Conservation (phyloP, 2,888 invertebrate species). For the Miltochrista miniata region DNA sequence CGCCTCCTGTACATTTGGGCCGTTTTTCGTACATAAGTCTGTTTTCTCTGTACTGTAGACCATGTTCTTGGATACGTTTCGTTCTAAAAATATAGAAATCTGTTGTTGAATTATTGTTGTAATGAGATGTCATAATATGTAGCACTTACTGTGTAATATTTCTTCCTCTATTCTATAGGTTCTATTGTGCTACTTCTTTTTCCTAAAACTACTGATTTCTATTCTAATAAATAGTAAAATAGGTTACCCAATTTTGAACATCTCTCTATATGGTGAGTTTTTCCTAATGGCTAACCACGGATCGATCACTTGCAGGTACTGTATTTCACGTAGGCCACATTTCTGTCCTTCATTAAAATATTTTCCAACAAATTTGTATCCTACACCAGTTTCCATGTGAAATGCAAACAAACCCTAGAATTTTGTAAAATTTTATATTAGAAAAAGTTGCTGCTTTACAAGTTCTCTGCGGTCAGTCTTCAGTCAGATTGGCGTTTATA, state of each 20-base stretch:
- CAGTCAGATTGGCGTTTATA: too few relatives aligned
- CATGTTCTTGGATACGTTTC: constrained; percentile 74
- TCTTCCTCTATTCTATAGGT: too few relatives aligned
- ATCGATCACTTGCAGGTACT: constrained; percentile 85
- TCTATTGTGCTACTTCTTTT: too few relatives aligned
- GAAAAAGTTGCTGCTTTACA: too few relatives aligned
- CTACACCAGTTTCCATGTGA: constrained; percentile 86
- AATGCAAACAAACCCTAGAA: constrained; percentile 85
- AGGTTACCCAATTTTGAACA: constrained; percentile 85
- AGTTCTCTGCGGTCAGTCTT: too few relatives aligned
- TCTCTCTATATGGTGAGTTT: constrained; percentile 84
- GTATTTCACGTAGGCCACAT: constrained; percentile 87
- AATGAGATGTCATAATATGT: too few relatives aligned
- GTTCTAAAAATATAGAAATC: constrained; percentile 45
- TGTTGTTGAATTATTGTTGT: too few relatives aligned
- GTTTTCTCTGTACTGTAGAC: constrained; percentile 85
- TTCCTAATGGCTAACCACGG: constrained; percentile 86
- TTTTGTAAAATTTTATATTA: background rate
- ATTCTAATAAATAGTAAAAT: background rate
- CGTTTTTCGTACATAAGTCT: constrained; percentile 84
- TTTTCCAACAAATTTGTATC: constrained; percentile 86
- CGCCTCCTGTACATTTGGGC: constrained; percentile 85
- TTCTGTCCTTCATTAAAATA: constrained; percentile 88
- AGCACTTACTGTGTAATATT: too few relatives aligned
- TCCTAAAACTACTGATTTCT: too few relatives aligned